Conservation (phyloP, 2,888 invertebrate species). For the Melipona beecheii region DNA sequence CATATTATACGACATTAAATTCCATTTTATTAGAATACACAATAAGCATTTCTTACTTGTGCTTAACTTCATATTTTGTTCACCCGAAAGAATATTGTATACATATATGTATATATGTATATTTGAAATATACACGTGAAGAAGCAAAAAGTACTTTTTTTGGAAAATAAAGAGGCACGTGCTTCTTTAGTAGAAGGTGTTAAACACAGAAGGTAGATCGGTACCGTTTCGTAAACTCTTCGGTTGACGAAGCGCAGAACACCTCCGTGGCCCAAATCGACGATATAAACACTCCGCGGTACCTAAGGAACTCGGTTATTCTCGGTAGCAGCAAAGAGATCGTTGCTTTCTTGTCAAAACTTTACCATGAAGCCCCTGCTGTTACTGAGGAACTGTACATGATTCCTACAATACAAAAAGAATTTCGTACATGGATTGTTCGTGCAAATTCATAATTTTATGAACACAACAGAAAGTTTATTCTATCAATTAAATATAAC, state of each 20-base stretch:
- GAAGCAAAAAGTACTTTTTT: neutral
- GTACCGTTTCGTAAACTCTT: conserved; percentile 72
- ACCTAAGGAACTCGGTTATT: conserved; percentile 71
- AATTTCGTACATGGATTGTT: neutral
- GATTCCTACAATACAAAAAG: neutral
- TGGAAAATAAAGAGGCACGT: conserved; percentile 28
- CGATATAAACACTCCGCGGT: conserved; percentile 74
- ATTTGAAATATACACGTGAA: too few species aligned
- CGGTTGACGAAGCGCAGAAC: conserved; percentile 76
- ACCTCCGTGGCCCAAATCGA: conserved; percentile 64
- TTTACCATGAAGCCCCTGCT: neutral
- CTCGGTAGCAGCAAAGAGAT: conserved; percentile 63
- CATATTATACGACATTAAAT: too few species aligned
- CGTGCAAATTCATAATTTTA: too few species aligned
- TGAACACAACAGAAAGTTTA: neutral
- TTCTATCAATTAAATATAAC: neutral
- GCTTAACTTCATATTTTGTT: too few species aligned
- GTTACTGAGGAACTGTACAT: too few species aligned
- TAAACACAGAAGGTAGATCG: conserved; percentile 64
- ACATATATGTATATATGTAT: too few species aligned
- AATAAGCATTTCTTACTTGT: too few species aligned
- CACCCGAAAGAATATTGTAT: too few species aligned
- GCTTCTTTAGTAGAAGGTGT: conserved; percentile 55
- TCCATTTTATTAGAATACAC: too few species aligned
- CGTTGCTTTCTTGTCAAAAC: conserved; percentile 48